A percentile compares a stretch with the other conserved stretches of the same genome.
These are phyloP conservation scores for Nyctibius grandis DNA, from an alignment of 2,797 vertebrate species.

Conservation along the genomic window DNA sequence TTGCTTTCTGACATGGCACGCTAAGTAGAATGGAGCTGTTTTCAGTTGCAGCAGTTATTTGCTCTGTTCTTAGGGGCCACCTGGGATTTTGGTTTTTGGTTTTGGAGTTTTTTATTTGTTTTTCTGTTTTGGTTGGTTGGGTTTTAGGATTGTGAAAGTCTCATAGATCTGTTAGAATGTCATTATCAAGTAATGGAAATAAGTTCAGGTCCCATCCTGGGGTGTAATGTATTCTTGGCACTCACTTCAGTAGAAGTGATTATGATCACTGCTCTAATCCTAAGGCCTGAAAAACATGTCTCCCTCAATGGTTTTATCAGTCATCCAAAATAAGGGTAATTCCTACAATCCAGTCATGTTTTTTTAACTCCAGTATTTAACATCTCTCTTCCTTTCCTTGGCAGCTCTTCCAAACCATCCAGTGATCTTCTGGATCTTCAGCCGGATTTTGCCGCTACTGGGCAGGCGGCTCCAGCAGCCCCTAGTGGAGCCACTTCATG, in stretches of 20 bases:
- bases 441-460: constrained; percentile 83
- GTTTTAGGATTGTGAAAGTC: not conserved
- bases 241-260: not conserved
- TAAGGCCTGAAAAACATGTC: not conserved
- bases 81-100: not conserved
- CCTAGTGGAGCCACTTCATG: constrained; percentile 82
- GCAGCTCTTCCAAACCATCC: constrained; percentile 84
- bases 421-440: constrained; percentile 93
- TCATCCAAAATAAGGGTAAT: not conserved
- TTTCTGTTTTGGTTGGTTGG: too few relatives aligned
- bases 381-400: not conserved
- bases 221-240: not conserved
- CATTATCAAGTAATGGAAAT: not conserved
- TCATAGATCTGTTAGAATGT: not conserved
- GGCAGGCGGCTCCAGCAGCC: constrained; percentile 78
- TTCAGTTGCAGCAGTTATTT: not conserved
- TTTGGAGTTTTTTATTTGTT: not conserved
- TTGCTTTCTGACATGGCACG: not conserved
- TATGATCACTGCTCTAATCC: not conserved
- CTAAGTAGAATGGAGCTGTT: not conserved
- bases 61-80: not conserved
- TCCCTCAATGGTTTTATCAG: not conserved
- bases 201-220: not conserved
- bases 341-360: not conserved
- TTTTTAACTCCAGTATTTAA: not conserved